Evolutionary conservation across 2,797 vertebrate genomes (phyloP), one percentile per base, ranked within the genome.

Genomic region (Premnoplex brunnescens): DNA sequence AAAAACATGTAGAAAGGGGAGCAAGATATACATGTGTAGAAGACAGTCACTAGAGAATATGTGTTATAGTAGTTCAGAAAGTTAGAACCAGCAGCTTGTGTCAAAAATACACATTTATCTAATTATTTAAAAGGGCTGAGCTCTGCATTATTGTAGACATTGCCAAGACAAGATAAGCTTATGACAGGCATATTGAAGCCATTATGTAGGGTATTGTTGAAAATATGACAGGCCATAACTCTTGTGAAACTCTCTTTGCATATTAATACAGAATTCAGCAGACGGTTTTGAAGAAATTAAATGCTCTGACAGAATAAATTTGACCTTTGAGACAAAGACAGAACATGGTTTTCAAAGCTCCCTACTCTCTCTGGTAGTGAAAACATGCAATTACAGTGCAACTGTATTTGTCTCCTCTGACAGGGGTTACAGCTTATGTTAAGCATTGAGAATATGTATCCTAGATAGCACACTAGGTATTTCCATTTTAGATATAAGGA

Each of bases 201-300:
- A 75, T 96, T 97, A 94, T 93, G 90, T 87, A 82, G 75, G 48
- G 26, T 82, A 90, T 71, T 97, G 87, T 93, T 95, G 91, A 91
- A 96, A 96, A 94, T 84, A 71, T 93, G 96, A 96, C 94, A 96
- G 93, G 72, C 54, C 67, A 88, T 96, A 96, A 95, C 83, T 96
- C 93, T 93, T 94, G n/a, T 63, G 28, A 34, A 93, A 85, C 51
- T 88, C 46, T n/a, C 5, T 7, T 63, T 92, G 96, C 91, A 96
- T 97, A 93, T 96, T 96, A 95, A 96, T 85, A 49, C 7, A n/a
- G 20, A 80, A 94, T 85, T 78, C 66, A 73, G 37, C 46, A 90
- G 79, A 89, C 79, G 34, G 30, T 82, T 91, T 90, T 91, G 90
- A 93, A 95, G 83, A 96, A 96, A 85, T 90, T 95, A 96, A 95